These are phyloP conservation scores for Palaemon carinicauda DNA, from an alignment of 1,140 invertebrate genomes.

Conservation along the genomic window DNA sequence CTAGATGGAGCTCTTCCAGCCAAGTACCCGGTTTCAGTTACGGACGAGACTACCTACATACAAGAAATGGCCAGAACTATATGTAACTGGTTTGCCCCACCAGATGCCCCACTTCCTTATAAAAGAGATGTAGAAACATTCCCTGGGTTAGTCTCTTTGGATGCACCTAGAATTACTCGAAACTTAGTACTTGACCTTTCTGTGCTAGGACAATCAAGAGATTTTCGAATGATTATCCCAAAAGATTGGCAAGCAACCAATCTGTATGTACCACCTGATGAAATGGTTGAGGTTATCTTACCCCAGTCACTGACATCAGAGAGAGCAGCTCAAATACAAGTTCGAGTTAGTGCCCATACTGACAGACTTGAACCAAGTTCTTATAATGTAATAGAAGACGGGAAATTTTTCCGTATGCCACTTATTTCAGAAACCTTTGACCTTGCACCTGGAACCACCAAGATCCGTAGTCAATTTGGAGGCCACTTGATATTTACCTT, in stretches of 20 bases:
- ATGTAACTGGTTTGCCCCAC: no score
- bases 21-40: no score
- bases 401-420: not conserved
- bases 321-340: constrained; percentile 6
- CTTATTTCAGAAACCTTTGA: constrained; percentile 23
- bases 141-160: not conserved
- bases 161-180: not conserved
- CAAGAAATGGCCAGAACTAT: no score
- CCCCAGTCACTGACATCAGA: not conserved
- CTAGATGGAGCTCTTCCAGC: no score
- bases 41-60: no score
- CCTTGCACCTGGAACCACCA: constrained; percentile 7
- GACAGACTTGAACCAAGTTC: constrained; percentile 1
- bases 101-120: no score
- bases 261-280: not conserved
- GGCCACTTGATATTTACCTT: constrained; percentile 24
- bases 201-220: not conserved
- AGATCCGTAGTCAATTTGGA: constrained; percentile 20
- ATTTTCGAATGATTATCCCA: constrained; percentile 26
- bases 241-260: constrained; percentile 27
- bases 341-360: constrained; percentile 15
- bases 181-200: not conserved
- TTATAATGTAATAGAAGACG: not conserved
- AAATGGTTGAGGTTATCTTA: not conserved
- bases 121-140: no score